Base-by-base conservation (phyloP, 2,888 invertebrate species). In the Mantis religiosa region DNA sequence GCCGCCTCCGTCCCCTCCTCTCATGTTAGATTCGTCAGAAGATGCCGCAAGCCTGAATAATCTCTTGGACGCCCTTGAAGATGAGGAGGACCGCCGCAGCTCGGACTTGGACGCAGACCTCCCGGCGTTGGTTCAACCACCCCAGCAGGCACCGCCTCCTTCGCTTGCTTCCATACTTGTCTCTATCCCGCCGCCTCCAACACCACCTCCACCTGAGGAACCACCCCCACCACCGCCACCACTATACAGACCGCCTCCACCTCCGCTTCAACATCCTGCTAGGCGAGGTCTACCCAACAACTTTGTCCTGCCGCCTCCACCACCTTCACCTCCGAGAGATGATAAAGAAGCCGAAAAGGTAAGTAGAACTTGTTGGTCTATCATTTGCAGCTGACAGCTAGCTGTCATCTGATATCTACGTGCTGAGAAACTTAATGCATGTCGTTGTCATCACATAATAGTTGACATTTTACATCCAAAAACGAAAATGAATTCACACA, bases 1-100 rank as follows among this genome's bases (percentile, higher is more conserved):
- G 71, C 84, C 54, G 9, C 83, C 30, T 9, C 85, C 84, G 28
- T 34, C 84, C 7, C 84, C 89, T 34, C 82, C 84, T 71, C 82
- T 89, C 47, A 30, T 85, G 4, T 83, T 71, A 47, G 34, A 85
- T 71, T 88, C 88, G n/a, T 85, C 89, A n/a, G 89, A 89, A 41
- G 90, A 90, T 88, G 89, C 89, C 83, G 28, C 89, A 30, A 90
- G 90, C 47, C 87, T 90, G 30, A 90, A 90, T 86, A 90, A 90
- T 86, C 71, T 90, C n/a, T 85, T 90, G 25, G 90, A 90, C 84
- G 90, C 90, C 20, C 83, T 90, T 27, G 90, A 87, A n/a, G 90
- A 84, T 83, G 83, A 83, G 20, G 86, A 83, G 14, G 82, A 82
- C 82, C 81, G 88, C 8, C 81, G 88, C 30, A 85, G 85, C 14